Evolutionary conservation across 2,113 vertebrate genomes (phyloP).

Genomic region (Sebastes fasciatus): DNA sequence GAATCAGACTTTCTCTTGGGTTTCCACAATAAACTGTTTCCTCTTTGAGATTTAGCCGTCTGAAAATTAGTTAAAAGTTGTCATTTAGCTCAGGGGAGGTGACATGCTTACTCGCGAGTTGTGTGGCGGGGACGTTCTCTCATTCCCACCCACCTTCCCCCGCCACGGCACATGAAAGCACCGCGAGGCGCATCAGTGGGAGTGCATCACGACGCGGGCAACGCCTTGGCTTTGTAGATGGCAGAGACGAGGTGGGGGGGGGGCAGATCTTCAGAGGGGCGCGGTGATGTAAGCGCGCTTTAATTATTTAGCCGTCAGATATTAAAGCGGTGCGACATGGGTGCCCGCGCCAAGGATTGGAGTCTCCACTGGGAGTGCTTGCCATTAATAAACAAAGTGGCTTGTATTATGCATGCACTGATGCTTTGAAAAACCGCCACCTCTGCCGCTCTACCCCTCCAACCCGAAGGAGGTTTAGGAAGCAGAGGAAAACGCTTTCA

Average conservation of each 20-base stretch:
- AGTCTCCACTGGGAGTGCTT: constrained; percentile 60
- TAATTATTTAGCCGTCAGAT: constrained; percentile 81
- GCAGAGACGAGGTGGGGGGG: constrained; percentile 25
- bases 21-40: constrained; percentile 8
- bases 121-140: constrained; percentile 22
- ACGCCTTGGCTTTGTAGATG: constrained; percentile 59
- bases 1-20: background rate
- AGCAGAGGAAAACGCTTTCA: constrained; percentile 52
- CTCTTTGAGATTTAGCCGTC: constrained; percentile 4
- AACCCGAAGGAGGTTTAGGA: constrained; percentile 26
- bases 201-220: constrained; percentile 15
- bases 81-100: constrained; percentile 25
- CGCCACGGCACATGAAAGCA: constrained; percentile 51
- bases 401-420: constrained; percentile 75
- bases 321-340: constrained; percentile 72
- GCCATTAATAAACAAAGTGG: constrained; percentile 80
- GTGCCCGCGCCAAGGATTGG: constrained; percentile 53
- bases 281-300: constrained; percentile 74
- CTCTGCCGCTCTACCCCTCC: constrained; percentile 23
- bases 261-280: constrained; percentile 55
- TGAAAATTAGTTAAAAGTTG: constrained; percentile 22
- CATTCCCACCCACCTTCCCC: background rate
- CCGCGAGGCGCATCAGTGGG: constrained; percentile 36
- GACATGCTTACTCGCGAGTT: constrained; percentile 23
- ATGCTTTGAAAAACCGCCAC: constrained; percentile 70